Evolutionary conservation across 2,888 invertebrate genomes (phyloP).

Genomic region (Latrodectus elegans): DNA sequence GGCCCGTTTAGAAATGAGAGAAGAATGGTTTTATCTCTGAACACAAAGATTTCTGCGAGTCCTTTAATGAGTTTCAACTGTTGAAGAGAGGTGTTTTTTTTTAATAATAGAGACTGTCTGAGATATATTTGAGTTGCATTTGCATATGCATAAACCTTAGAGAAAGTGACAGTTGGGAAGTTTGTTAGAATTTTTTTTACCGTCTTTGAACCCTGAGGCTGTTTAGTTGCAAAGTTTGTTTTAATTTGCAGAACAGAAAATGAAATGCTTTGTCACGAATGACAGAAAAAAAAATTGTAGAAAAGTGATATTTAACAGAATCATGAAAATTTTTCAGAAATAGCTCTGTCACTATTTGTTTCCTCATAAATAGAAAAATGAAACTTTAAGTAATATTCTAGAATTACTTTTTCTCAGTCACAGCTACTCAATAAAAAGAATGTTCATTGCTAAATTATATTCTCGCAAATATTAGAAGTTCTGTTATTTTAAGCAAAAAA

Average conservation of each 20-base stretch:
- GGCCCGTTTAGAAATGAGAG: neutral
- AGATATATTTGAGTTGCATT: conserved; percentile 15
- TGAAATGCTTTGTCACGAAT: neutral
- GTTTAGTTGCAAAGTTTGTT: conserved; percentile 32
- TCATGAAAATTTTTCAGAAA: neutral
- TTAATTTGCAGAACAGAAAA: conserved; percentile 12
- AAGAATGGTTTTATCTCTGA: conserved; percentile 16
- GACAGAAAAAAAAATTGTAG: too few relatives aligned
- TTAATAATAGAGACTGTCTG: neutral
- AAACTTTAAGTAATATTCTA: too few relatives aligned
- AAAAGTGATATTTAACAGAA: neutral
- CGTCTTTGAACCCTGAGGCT: neutral
- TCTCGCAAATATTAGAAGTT: too few relatives aligned
- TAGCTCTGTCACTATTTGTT: too few relatives aligned
- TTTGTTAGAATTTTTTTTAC: conserved; percentile 7
- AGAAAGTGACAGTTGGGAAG: conserved; percentile 28
- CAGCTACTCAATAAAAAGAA: too few relatives aligned
- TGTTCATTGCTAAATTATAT: too few relatives aligned
- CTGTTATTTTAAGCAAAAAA: too few relatives aligned
- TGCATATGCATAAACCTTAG: conserved; percentile 37
- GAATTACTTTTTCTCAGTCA: too few relatives aligned
- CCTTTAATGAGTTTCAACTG: conserved; percentile 36
- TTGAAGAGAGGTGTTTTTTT: conserved; percentile 19
- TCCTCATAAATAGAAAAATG: too few relatives aligned
- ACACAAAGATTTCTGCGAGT: conserved; percentile 6